Conservation (phyloP, 2,797 vertebrate species). For the Centroberyx gerrardi region DNA sequence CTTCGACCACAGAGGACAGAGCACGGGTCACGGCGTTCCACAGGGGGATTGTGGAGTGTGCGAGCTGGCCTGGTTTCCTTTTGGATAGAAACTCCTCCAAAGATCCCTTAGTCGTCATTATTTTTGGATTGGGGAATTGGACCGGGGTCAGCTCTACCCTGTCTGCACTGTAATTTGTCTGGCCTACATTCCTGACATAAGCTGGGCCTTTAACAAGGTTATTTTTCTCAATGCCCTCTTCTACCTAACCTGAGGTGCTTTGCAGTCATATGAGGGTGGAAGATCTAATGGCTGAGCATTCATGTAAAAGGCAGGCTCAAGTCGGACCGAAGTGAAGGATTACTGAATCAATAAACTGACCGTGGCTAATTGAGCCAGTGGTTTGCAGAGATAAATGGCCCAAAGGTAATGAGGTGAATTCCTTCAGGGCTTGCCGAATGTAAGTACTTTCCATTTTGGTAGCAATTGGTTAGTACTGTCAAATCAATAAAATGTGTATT, state of each 20-base stretch:
- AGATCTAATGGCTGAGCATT: conserved; percentile 7
- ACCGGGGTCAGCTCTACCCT: conserved; percentile 45
- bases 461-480: background rate
- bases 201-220: conserved; percentile 33
- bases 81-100: conserved; percentile 64
- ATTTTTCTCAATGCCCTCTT: conserved; percentile 16
- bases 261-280: background rate
- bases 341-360: conserved; percentile 3
- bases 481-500: background rate
- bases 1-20: conserved; percentile 58
- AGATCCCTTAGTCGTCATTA: conserved; percentile 68
- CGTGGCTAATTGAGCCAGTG: background rate
- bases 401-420: background rate
- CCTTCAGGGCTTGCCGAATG: background rate
- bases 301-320: background rate
- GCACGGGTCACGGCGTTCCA: conserved; percentile 67
- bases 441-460: background rate
- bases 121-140: conserved; percentile 63
- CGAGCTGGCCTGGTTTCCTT: conserved; percentile 80
- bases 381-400: background rate
- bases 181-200: conserved; percentile 57
- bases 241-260: background rate
- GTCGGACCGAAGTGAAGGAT: conserved; percentile 10
- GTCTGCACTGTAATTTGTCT: conserved; percentile 63
- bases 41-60: conserved; percentile 72